Percentiles rank a stretch among this genome's conserved stretches.
phyloP scores from a whole-genome alignment of 2,888 invertebrate genomes.

The Myopa tessellatipennis region DNA sequence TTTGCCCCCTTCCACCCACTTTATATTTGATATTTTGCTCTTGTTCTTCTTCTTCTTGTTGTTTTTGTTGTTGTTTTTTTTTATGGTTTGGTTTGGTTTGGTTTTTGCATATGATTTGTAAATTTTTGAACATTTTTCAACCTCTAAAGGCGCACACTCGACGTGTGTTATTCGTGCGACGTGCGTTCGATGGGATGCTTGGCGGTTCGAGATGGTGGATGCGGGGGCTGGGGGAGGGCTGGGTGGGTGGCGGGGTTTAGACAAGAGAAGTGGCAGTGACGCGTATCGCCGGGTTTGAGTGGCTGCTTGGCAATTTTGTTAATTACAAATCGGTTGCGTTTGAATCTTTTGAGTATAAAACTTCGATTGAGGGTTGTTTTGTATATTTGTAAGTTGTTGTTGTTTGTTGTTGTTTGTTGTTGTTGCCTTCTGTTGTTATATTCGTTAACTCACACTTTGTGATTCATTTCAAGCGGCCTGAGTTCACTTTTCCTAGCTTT shows the following conservation, averaged over 20 bases:
- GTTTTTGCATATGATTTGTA: slow-evolving; percentile 40
- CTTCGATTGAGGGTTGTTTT: slow-evolving; percentile 43
- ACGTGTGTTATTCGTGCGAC: slow-evolving; percentile 26
- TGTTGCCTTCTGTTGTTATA: slow-evolving; percentile 30
- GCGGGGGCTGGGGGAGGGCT: neutral
- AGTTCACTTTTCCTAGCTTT: slow-evolving; percentile 34
- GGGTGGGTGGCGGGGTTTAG: slow-evolving; percentile 10
- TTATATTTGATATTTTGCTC: neutral
- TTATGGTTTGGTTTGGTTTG: no score
- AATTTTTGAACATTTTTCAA: slow-evolving; percentile 38
- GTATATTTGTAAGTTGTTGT: slow-evolving; percentile 20
- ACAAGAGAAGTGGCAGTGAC: no score
- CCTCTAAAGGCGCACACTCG: slow-evolving; percentile 41
- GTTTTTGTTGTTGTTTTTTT: no score
- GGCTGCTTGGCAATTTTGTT: slow-evolving; percentile 68
- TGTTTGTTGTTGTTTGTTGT: slow-evolving; percentile 22
- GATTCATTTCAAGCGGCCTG: slow-evolving; percentile 5
- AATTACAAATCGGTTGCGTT: slow-evolving; percentile 64
- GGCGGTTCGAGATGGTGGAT: slow-evolving; percentile 1
- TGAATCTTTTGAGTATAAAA: slow-evolving; percentile 36
- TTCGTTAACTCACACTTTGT: slow-evolving; percentile 38
- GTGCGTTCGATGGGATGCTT: slow-evolving; percentile 12
- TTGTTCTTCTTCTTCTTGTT: neutral
- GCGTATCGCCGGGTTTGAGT: slow-evolving; percentile 46
- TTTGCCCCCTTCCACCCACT: neutral